A percentile compares a stretch with the other conserved stretches of the same genome.
Conservation (phyloP, 1,140 invertebrate genomes). For the Zaprionus davidi region DNA sequence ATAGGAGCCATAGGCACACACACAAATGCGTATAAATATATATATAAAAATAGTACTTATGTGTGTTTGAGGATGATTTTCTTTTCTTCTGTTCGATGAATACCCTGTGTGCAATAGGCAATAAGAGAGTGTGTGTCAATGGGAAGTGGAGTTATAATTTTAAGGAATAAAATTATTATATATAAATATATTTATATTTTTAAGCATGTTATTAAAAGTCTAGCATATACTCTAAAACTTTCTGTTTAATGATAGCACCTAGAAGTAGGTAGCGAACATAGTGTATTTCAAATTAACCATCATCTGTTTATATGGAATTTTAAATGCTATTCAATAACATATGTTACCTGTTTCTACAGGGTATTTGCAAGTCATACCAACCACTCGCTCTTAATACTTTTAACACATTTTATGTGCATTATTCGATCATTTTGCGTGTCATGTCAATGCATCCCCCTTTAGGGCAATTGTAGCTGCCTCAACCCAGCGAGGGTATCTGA, state of each 20-base stretch:
- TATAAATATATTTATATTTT: too few species aligned
- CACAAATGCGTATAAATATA: conserved; percentile 24
- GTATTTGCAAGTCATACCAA: not conserved
- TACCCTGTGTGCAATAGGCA: conserved; percentile 1
- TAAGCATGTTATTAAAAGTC: too few species aligned
- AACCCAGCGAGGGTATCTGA: not conserved
- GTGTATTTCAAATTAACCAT: not conserved
- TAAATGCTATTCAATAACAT: too few species aligned
- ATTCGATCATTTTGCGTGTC: not conserved
- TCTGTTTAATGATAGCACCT: not conserved
- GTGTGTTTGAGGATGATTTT: conserved; percentile 8
- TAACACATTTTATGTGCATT: not conserved
- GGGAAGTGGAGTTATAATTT: too few species aligned
- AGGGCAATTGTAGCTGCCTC: not conserved
- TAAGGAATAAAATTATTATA: too few species aligned
- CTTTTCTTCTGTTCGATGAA: conserved; percentile 12
- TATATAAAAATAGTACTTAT: conserved; percentile 31
- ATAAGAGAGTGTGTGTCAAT: not conserved
- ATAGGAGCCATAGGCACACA: conserved; percentile 13
- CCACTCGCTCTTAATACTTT: too few species aligned
- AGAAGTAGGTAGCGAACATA: not conserved
- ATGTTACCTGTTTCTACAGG: not conserved
- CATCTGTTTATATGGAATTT: too few species aligned
- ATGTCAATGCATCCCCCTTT: not conserved
- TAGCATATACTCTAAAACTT: too few species aligned